Conservation (phyloP, 1,140 invertebrate species). For the Zaprionus taronus region DNA sequence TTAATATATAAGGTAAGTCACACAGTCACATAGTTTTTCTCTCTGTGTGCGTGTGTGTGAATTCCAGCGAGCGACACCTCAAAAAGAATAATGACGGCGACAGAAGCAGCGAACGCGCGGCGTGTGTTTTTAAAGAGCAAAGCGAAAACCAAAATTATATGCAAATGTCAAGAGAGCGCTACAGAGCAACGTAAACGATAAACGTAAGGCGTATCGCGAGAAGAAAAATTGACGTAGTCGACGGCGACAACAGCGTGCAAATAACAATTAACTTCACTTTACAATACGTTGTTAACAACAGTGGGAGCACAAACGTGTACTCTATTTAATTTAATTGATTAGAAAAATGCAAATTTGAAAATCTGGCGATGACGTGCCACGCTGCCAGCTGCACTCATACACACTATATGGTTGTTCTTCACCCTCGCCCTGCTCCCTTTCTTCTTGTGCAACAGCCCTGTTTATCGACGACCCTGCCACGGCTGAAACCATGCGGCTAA, state of each 20-base stretch:
- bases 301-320: conserved; percentile 9
- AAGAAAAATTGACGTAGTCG: conserved; percentile 57
- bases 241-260: conserved; percentile 46
- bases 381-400: conserved; percentile 52
- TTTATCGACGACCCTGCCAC: conserved; percentile 65
- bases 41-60: conserved; percentile 27
- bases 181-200: conserved; percentile 3
- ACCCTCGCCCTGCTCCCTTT: conserved; percentile 32
- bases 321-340: conserved; percentile 38
- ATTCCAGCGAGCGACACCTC: conserved; percentile 59
- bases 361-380: conserved; percentile 65
- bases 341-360: conserved; percentile 50
- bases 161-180: conserved; percentile 54
- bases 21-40: background rate
- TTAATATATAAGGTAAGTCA: conserved; percentile 8
- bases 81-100: conserved; percentile 41
- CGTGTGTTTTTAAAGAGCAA: conserved; percentile 55
- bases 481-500: conserved; percentile 70
- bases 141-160: conserved; percentile 57
- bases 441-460: conserved; percentile 77
- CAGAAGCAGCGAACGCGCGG: conserved; percentile 32
- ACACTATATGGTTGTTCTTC: conserved; percentile 21
- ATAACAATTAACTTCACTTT: conserved; percentile 45
- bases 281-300: conserved; percentile 45
- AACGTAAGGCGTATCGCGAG: conserved; percentile 1